Conservation (phyloP, 35 echinoderm and acorn worm genomes). For the Ophioderma brevispina region DNA sequence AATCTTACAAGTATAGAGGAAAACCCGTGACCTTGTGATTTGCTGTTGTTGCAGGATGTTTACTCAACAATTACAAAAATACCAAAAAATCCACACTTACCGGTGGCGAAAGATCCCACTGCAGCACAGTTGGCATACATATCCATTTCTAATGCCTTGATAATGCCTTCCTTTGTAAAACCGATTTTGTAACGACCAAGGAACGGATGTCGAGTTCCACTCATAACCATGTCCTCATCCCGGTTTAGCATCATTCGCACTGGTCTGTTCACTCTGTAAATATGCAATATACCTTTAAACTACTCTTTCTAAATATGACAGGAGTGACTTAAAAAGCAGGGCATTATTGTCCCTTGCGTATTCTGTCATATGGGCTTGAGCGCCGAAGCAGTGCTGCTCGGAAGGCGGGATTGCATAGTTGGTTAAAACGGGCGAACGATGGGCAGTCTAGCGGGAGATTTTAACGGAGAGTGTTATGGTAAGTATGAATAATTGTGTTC, state of each 20-base stretch:
- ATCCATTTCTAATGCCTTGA: conserved; percentile 53
- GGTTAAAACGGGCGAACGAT: too few relatives aligned
- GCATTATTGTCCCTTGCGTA: not conserved
- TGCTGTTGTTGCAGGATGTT: too few relatives aligned
- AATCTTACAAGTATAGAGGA: too few relatives aligned
- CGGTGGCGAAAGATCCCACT: conserved; percentile 28
- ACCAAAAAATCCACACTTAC: conserved; percentile 48
- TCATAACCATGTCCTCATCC: conserved; percentile 74
- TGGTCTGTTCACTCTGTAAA: conserved; percentile 44
- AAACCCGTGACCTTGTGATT: too few relatives aligned
- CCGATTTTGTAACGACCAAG: conserved; percentile 76
- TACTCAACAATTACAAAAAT: too few relatives aligned
- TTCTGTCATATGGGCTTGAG: not conserved
- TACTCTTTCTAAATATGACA: not conserved
- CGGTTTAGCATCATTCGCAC: conserved; percentile 70
- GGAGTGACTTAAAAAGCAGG: not conserved
- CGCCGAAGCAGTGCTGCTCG: too few relatives aligned
- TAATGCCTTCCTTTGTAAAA: conserved; percentile 65
- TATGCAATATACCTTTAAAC: not conserved
- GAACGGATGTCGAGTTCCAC: conserved; percentile 70
- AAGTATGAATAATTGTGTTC: too few relatives aligned
- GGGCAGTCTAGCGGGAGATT: too few relatives aligned
- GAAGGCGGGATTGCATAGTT: too few relatives aligned
- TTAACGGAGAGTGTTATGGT: too few relatives aligned
- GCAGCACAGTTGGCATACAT: conserved; percentile 58